Evolutionary conservation across 64 coral and sea anemone genomes (phyloP), one percentile per base, ranked within the genome.

Genomic region (Orbicella faveolata): DNA sequence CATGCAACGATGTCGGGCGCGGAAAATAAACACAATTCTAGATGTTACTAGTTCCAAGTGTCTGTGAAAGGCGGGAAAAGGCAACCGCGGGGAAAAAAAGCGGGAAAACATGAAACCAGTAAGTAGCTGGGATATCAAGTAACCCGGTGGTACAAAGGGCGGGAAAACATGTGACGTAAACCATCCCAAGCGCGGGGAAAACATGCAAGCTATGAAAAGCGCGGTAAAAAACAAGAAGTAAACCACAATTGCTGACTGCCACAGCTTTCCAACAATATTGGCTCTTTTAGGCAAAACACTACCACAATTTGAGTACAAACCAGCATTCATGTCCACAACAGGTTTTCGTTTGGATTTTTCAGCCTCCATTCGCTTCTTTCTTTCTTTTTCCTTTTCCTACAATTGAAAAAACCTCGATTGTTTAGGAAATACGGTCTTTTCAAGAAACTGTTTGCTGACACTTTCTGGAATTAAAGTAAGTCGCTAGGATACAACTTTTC

Each of bases 311-410:
- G 13, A 36, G 14, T 30, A 83, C 85, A 17, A 41, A 84, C 94
- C 96, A 52, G 90, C 88, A 93, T 86, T 95, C 81, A 98, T 98
- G 67, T 98, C 90, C 20, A 98, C 88, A 16, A 92, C 79, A n/a
- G 84, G 95, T 18, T 94, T 98, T 87, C 96, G 89, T 74, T 98
- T 98, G 17, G 93, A 80, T 76, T 95, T 98, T n/a, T 98, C 96
- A 21, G 81, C 77, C 18, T 98, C 96, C 75, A 88, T 90, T 33
- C 91, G 88, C 84, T 91, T 95, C 88, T 98, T 98, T 53, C 90
- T 89, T 62, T 98, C 96, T 79, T 95, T 95, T 44, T 98, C 96
- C 75, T 95, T 95, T 67, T 95, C 96, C 96, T 98, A 19, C 33
- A 83, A 61, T 44, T 19, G 20, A 55, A 74, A 72, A 23, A 53